Conservation (phyloP, 2,888 invertebrate genomes). For the Meghimatium bilineatum region DNA sequence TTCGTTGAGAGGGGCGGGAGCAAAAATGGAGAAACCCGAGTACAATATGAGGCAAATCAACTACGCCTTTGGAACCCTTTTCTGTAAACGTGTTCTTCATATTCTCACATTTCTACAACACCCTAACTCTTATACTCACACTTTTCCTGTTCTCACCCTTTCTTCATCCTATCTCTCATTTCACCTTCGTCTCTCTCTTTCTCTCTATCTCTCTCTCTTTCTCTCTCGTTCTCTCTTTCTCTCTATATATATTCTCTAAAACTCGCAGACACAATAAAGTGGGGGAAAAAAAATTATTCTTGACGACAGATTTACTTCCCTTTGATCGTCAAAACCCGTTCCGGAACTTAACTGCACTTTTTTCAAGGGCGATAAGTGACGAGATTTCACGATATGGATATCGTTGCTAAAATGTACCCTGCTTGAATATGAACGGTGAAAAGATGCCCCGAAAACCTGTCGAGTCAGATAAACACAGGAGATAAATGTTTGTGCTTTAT, state of each 20-base stretch:
- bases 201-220: conserved; percentile 6
- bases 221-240: not conserved
- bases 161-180: too few species aligned
- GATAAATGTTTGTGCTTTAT: conserved; percentile 34
- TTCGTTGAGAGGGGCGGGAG: not conserved
- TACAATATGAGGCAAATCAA: too few species aligned
- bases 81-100: too few species aligned
- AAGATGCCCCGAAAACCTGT: conserved; percentile 16
- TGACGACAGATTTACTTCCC: conserved; percentile 27
- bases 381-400: conserved; percentile 29
- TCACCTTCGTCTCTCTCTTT: not conserved
- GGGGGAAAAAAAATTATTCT: not conserved
- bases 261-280: not conserved
- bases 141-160: not conserved
- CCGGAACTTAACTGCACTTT: conserved; percentile 15
- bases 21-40: too few species aligned
- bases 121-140: conserved; percentile 12
- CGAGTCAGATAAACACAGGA: conserved; percentile 30
- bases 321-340: not conserved
- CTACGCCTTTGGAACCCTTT: too few species aligned
- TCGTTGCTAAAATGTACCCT: not conserved
- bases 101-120: too few species aligned
- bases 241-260: too few species aligned
- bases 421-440: conserved; percentile 10
- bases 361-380: conserved; percentile 28